Percentiles rank a stretch among this genome's conserved stretches.
Conservation (phyloP, 92 coral and sea anemone species). For the Muricea muricata region DNA sequence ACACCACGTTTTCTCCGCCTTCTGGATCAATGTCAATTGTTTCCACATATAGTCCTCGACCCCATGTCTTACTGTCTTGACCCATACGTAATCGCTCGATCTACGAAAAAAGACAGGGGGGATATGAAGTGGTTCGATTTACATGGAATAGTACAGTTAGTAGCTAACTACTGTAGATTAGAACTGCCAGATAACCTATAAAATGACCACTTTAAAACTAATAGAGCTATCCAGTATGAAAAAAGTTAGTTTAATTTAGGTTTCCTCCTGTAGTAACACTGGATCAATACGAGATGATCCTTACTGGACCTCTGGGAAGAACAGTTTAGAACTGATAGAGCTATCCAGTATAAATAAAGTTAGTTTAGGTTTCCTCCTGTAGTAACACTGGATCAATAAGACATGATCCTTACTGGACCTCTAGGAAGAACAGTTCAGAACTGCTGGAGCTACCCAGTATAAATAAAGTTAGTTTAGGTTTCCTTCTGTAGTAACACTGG, state of each 20-base stretch:
- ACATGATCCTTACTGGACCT: neutral
- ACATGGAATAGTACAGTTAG: too few species aligned
- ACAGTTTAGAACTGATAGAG: neutral
- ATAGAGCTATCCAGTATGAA: too few species aligned
- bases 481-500: neutral
- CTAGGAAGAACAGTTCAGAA: neutral
- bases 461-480: neutral
- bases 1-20: conserved; percentile 85
- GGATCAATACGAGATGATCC: too few species aligned
- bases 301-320: too few species aligned
- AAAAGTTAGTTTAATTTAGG: too few species aligned
- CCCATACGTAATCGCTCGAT: conserved; percentile 87
- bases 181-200: too few species aligned
- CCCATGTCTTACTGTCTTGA: conserved; percentile 88
- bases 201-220: too few species aligned
- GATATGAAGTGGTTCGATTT: too few species aligned
- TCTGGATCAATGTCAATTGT: conserved; percentile 88
- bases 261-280: too few species aligned
- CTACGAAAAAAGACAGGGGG: conserved; percentile 39
- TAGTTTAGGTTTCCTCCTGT: too few species aligned
- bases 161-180: too few species aligned
- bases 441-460: neutral
- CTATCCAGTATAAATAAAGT: neutral
- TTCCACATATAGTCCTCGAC: conserved; percentile 88
- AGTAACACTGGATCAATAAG: too few species aligned